phyloP scores from a whole-genome alignment of 2,113 vertebrate species.

The Antechinus stuartii region DNA sequence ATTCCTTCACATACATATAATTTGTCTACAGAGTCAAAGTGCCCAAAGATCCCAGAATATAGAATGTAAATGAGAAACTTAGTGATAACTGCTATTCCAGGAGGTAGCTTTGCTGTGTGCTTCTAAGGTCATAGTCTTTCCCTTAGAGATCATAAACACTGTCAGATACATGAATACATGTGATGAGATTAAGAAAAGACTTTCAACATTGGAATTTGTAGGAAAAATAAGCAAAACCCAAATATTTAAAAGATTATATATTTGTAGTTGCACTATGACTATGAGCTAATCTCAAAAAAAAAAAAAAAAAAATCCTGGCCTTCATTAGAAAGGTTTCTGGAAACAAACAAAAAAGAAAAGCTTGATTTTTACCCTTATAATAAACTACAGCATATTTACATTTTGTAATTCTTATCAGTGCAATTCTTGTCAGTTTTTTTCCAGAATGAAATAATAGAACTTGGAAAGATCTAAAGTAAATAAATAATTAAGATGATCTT shows the following conservation, averaged over 20 bases:
- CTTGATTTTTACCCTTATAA: background rate
- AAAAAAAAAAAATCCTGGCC: background rate
- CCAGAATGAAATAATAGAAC: background rate
- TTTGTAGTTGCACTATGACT: background rate
- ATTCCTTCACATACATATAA: background rate
- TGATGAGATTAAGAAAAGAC: background rate
- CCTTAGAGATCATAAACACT: background rate
- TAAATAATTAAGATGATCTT: slow-evolving; percentile 1
- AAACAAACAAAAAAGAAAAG: background rate
- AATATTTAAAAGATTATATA: background rate
- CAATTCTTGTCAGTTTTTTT: background rate
- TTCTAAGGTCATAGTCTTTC: background rate
- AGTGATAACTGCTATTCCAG: background rate
- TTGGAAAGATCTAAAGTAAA: background rate
- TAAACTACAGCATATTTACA: background rate
- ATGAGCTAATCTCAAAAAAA: background rate
- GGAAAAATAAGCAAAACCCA: background rate
- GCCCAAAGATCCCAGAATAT: background rate
- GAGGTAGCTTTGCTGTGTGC: background rate
- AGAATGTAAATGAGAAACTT: background rate
- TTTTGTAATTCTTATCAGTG: background rate
- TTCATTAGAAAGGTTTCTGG: background rate
- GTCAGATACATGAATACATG: background rate
- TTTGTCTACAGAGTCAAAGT: background rate
- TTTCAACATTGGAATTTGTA: background rate